Base-by-base conservation (phyloP, 2,113 vertebrate species). In the Megalops atlanticus region DNA sequence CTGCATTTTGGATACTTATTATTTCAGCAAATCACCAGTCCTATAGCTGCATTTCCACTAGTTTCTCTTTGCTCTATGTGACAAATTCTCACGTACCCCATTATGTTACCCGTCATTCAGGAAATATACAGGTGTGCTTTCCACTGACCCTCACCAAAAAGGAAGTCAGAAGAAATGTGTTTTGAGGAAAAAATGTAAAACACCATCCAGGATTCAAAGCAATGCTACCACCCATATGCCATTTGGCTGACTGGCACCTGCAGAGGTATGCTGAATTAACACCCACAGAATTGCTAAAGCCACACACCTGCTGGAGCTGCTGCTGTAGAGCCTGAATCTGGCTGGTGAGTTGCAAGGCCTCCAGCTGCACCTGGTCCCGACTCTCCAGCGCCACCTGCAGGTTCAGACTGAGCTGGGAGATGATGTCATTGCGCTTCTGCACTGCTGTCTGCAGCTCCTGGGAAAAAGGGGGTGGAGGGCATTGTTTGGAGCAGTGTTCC, bases 351-450 rank as follows among this genome's bases (percentile, higher is more conserved):
- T 35, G 38, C 16, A 85, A 91, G 2, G 93, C 93, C 81, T 97
- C 94, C 18, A 93, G 86, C 47, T 96, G 94, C 0, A 96, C 90
- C 77, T 94, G 88, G 78, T 94, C 92, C 83, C 84, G 84, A 72
- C 93, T 93, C 40, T 86, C 81, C 45, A 90, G 89, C 0, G 89
- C 89, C 82, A 92, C 89, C 80, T 96, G 95, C 73, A 96, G 92
- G 91, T 94, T 95, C 43, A 77, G 77, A 43, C 92, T 94, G 47
- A 96, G 91, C 82, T 88, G 94, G 38, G 90, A 78, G 77, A 96
- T 95, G 24, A 96, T 92, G 58, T 94, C 94, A 86, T 95, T 94
- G n/a, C 94, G 91, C 79, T 96, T 94, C 83, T 94, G 94, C 31
- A 95, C 90, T 0, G 92, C 94, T 16, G 82, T 80, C 85, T 95